Base-by-base conservation (phyloP, 2,888 invertebrate genomes). In the Cephus rjabovi region DNA sequence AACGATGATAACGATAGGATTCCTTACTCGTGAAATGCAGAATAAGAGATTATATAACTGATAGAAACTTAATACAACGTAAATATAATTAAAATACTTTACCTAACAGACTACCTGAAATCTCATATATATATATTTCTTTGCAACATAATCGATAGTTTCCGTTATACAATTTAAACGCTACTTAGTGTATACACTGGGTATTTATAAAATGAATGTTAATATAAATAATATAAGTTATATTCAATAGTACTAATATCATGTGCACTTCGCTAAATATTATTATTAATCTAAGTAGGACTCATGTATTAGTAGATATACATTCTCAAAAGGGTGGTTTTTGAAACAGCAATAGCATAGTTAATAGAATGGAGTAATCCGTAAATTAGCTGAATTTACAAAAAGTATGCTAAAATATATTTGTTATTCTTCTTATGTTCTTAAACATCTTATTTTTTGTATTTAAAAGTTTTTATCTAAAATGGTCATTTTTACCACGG, bases 401-500 rank as follows among this genome's bases (percentile, higher is more conserved):
- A 56, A 56, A 23, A 2, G 23, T 56, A 23, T 56, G 23, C 9
- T 56, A 56, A 56, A 56, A 56, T 56, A 56, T 56, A 56, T 56
- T 56, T 40, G 40, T 40, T 40, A 40, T 40, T 40, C 23, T 15
- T 40, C 23, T 15, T 23, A 56, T 56, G 56, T 56, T 56, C 56
- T 56, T 56, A 56, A 56, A 56, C 56, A 2, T 23, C 9, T 56
- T 56, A 23, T 4, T 56, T 56, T 23, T 56, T 56, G 56, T 56
- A 56, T 23, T 23, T 56, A 23, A 15, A 40, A 23, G 23, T 56
- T 23, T 56, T 56, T 80, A 81, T 75, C 74, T 78, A 77, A 80
- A 79, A 69, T 78, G 33, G 68, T 69, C 70, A 37, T 76, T 35
- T 73, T 82, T 86, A 88, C 88, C 88, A 89, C 31, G 89, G 89